Evolutionary conservation across 2,888 invertebrate genomes (phyloP).

Genomic region (Hoplodrina ambigua): DNA sequence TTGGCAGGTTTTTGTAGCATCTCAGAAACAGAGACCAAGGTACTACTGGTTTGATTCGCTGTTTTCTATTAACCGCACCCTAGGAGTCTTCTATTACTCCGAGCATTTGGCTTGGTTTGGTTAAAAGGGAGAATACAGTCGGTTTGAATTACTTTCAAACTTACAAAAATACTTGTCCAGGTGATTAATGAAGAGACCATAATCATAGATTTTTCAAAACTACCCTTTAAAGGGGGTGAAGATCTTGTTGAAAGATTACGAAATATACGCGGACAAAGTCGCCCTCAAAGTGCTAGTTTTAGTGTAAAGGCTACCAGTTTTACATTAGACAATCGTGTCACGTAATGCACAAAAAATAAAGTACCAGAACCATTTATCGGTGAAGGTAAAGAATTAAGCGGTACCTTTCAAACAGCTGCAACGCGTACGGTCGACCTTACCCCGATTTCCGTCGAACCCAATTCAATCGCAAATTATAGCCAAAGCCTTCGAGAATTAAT

Average conservation of each 20-base stretch:
- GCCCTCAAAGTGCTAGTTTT: slow-evolving; percentile 32
- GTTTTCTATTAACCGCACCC: neutral
- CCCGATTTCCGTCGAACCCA: slow-evolving; percentile 75
- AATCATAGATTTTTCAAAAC: too few relatives aligned
- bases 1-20: neutral
- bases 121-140: too few relatives aligned
- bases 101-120: neutral
- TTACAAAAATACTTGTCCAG: too few relatives aligned
- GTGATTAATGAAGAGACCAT: too few relatives aligned
- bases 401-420: slow-evolving; percentile 70
- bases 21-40: neutral
- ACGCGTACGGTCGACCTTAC: slow-evolving; percentile 79
- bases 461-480: slow-evolving; percentile 73
- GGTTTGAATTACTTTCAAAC: too few relatives aligned
- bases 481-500: slow-evolving; percentile 72
- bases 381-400: slow-evolving; percentile 72
- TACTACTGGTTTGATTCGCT: neutral
- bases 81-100: neutral
- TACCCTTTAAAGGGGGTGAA: neutral
- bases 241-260: too few relatives aligned
- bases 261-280: too few relatives aligned
- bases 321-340: slow-evolving; percentile 56
- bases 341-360: slow-evolving; percentile 68
- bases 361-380: slow-evolving; percentile 65
- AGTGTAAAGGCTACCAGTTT: slow-evolving; percentile 45